A percentile compares a stretch with the other conserved stretches of the same genome.
These are phyloP conservation scores for Parambassis ranga DNA, from an alignment of 2,797 vertebrate species.

Conservation along the genomic window DNA sequence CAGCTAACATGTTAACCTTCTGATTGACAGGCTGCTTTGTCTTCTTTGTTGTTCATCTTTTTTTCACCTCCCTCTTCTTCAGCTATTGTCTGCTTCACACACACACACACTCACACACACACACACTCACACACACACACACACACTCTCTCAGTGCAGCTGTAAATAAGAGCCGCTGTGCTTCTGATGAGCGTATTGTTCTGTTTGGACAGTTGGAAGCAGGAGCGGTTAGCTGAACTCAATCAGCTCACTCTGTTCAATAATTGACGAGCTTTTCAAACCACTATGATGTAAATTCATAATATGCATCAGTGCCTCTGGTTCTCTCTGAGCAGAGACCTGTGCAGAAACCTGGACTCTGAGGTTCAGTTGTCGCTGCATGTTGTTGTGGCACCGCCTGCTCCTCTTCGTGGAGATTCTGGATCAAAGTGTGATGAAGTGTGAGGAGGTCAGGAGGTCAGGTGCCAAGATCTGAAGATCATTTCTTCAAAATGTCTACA, in stretches of 20 bases:
- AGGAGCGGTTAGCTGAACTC: constrained; percentile 1
- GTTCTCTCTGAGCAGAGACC: background rate
- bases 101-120: constrained; percentile 19
- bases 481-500: no score
- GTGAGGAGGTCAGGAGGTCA: no score
- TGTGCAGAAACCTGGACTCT: no score
- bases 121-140: constrained; percentile 14
- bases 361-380: no score
- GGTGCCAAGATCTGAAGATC: no score
- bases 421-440: no score
- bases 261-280: constrained; percentile 6
- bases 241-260: background rate
- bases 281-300: background rate
- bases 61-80: constrained; percentile 1
- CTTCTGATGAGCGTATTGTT: constrained; percentile 27
- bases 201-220: background rate
- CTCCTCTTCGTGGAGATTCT: no score
- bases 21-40: constrained; percentile 6
- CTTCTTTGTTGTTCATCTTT: background rate
- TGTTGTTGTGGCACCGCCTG: no score
- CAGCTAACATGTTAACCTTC: background rate
- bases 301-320: background rate
- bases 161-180: constrained; percentile 33
- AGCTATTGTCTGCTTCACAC: constrained; percentile 24
- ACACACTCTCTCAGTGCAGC: constrained; percentile 19